Conservation (phyloP, 2,888 invertebrate genomes). For the Agrochola macilenta region DNA sequence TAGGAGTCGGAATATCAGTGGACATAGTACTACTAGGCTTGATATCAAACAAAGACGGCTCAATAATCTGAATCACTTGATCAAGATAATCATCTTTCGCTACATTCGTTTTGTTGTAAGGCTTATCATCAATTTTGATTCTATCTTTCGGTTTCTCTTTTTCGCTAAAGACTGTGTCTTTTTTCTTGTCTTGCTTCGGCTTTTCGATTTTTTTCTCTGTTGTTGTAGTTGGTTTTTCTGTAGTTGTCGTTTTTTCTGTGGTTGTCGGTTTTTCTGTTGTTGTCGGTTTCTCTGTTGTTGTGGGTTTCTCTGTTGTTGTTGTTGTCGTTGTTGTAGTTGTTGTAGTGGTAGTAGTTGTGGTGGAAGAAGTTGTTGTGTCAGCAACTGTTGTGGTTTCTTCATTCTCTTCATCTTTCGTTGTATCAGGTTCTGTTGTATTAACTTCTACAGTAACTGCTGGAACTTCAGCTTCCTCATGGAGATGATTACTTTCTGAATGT, state of each 20-base stretch:
- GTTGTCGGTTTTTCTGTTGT: slow-evolving; percentile 70
- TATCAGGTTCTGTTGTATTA: slow-evolving; percentile 71
- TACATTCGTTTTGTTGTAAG: slow-evolving; percentile 71
- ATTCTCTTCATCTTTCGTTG: slow-evolving; percentile 74
- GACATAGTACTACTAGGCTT: slow-evolving; percentile 65
- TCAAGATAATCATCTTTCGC: slow-evolving; percentile 75
- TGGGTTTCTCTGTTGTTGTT: slow-evolving; percentile 66
- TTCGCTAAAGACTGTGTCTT: slow-evolving; percentile 75
- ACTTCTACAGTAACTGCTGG: slow-evolving; percentile 70
- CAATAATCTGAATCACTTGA: slow-evolving; percentile 78
- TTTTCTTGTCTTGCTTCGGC: slow-evolving; percentile 83
- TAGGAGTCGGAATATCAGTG: slow-evolving; percentile 81
- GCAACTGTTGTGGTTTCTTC: slow-evolving; percentile 74
- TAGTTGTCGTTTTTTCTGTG: slow-evolving; percentile 67
- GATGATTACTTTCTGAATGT: slow-evolving; percentile 82
- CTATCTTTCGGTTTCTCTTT: slow-evolving; percentile 79
- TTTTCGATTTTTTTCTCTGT: slow-evolving; percentile 71
- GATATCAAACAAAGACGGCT: slow-evolving; percentile 79
- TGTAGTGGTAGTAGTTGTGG: slow-evolving; percentile 70
- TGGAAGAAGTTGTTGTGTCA: slow-evolving; percentile 72
- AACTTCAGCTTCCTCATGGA: slow-evolving; percentile 76
- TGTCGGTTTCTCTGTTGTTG: slow-evolving; percentile 68
- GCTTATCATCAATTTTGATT: slow-evolving; percentile 78
- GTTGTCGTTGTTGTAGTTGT: slow-evolving; percentile 67
- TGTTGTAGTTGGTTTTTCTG: slow-evolving; percentile 68